Evolutionary conservation across 2,113 vertebrate genomes (phyloP), one percentile per base, ranked within the genome.

Genomic region (Myiozetetes cayanensis): DNA sequence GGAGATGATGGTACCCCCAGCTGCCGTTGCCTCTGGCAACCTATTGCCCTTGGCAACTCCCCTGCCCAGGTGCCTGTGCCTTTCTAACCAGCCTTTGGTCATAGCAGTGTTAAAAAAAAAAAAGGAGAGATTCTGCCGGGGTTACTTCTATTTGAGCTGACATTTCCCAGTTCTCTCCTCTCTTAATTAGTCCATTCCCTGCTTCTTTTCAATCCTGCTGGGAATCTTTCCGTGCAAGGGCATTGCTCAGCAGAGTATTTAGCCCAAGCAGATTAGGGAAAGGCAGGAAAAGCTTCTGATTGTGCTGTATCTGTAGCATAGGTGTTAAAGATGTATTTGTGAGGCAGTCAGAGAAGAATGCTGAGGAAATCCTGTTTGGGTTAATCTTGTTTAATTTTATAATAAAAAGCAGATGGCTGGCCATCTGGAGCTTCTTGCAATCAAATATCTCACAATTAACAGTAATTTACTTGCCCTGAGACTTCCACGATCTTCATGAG

Each of bases 401-500:
- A 97, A 96, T 95, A 91, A 94, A 96, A 97, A 95, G 9, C 96
- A 97, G 94, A 95, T 96, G 96, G 89, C 80, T 15, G 47, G 89
- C 91, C 96, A 96, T 96, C 96, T 97, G 97, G 80, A 75, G 89
- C 92, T 95, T 95, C 96, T 95, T 96, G 93, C 91, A 97, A 96
- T 96, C 96, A 97, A 97, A 97, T 94, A 92, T 94, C 95, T 95
- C 75, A 86, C 91, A 97, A 96, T 96, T 96, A 96, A 87, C 85
- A 90, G 91, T 89, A 90, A 97, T 97, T 97, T 96, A 87, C 96
- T 95, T 97, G 94, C 94, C 91, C 74, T 78, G 89, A 94, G 94
- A 94, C 89, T 92, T 96, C 83, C 83, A 90, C n/a, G 77, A 85
- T 89, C 74, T 78, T 90, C 16, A 4, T 50, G 67, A n/a, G 78